Conservation (phyloP, 2,888 invertebrate species). For the Drosophila mulleri region DNA sequence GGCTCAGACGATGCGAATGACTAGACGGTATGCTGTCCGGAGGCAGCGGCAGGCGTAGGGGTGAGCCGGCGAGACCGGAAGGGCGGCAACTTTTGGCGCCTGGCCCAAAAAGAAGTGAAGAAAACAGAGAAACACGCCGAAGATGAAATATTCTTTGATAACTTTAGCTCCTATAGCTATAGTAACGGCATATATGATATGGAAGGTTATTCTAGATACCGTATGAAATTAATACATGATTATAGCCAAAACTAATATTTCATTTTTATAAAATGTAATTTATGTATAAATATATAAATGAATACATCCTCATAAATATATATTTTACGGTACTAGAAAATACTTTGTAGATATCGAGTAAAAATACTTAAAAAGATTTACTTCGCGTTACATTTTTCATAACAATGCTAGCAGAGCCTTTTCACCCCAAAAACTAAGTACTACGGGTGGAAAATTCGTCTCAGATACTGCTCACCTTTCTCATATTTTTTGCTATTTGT, state of each 20-base stretch:
- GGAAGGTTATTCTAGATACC: background rate
- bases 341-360: too few species aligned
- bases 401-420: too few species aligned
- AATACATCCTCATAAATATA: too few species aligned
- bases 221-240: too few species aligned
- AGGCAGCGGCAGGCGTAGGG: background rate
- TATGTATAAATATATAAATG: too few species aligned
- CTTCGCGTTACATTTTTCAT: background rate
- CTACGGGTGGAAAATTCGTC: slow-evolving; percentile 9
- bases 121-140: background rate
- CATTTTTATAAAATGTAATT: too few species aligned
- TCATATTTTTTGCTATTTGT: slow-evolving; percentile 9
- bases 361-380: background rate
- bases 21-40: slow-evolving; percentile 60
- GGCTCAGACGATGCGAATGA: slow-evolving; percentile 36
- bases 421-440: background rate
- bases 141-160: background rate
- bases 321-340: too few species aligned
- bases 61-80: slow-evolving; percentile 57
- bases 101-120: slow-evolving; percentile 27
- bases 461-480: slow-evolving; percentile 15
- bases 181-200: too few species aligned
- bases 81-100: slow-evolving; percentile 68
- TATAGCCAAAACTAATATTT: too few species aligned
- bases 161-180: background rate